Conservation (phyloP, 2,797 vertebrate genomes). For the Tokudaia tokunoshimensis region DNA sequence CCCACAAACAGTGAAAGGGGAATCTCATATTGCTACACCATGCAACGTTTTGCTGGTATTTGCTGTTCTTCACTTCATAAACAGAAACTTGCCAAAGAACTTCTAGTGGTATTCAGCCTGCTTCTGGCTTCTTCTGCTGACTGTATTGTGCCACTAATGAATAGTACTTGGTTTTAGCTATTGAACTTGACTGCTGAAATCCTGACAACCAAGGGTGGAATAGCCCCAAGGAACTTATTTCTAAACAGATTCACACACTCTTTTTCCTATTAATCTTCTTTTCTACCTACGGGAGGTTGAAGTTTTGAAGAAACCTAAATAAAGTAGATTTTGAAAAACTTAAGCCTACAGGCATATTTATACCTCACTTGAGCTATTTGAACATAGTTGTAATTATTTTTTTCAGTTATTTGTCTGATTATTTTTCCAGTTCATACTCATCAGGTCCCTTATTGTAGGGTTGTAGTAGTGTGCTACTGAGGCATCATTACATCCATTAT, state of each 20-base stretch:
- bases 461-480: not conserved
- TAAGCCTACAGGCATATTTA: not conserved
- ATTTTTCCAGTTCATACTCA: not conserved
- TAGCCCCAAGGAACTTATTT: not conserved
- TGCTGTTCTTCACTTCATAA: not conserved
- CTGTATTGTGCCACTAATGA: not conserved
- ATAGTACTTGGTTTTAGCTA: not conserved
- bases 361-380: not conserved
- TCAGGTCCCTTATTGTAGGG: not conserved
- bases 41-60: not conserved
- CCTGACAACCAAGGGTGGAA: not conserved
- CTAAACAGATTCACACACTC: not conserved
- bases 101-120: not conserved
- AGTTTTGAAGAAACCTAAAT: not conserved
- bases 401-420: not conserved
- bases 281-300: not conserved
- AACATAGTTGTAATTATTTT: not conserved
- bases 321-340: not conserved
- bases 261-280: not conserved
- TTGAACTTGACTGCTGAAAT: not conserved
- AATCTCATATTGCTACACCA: not conserved
- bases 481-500: not conserved
- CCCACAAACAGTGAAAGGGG: not conserved
- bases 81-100: not conserved
- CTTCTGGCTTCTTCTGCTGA: not conserved